Conservation (phyloP, 2,113 vertebrate species). For the Atlantisia rogersi region DNA sequence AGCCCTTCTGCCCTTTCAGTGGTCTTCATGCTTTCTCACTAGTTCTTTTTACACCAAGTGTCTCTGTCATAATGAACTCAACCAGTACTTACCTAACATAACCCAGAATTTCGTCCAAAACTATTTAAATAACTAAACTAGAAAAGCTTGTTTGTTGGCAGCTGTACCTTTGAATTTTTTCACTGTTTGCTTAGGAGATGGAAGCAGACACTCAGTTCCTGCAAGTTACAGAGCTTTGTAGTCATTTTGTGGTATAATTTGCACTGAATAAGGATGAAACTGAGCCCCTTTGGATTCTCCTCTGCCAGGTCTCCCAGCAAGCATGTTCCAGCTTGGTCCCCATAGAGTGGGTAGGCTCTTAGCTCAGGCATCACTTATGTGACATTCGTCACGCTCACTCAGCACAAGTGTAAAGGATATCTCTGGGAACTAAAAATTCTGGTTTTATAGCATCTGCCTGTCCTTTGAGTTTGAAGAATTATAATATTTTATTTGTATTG, state of each 20-base stretch:
- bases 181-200: background rate
- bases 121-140: background rate
- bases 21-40: background rate
- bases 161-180: background rate
- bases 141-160: background rate
- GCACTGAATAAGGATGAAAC: background rate
- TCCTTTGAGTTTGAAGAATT: background rate
- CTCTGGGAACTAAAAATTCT: background rate
- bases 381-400: background rate
- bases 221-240: background rate
- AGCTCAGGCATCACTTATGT: background rate
- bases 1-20: background rate
- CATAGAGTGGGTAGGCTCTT: background rate
- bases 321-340: background rate
- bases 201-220: background rate
- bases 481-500: background rate
- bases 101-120: background rate
- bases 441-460: background rate
- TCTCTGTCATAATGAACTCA: background rate
- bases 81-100: background rate
- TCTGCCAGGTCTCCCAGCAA: background rate
- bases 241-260: background rate
- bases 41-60: background rate
- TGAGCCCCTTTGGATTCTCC: background rate
- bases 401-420: background rate